Evolutionary conservation across 2,888 invertebrate species (phyloP).

Genomic region (Conops quadrifasciatus): DNA sequence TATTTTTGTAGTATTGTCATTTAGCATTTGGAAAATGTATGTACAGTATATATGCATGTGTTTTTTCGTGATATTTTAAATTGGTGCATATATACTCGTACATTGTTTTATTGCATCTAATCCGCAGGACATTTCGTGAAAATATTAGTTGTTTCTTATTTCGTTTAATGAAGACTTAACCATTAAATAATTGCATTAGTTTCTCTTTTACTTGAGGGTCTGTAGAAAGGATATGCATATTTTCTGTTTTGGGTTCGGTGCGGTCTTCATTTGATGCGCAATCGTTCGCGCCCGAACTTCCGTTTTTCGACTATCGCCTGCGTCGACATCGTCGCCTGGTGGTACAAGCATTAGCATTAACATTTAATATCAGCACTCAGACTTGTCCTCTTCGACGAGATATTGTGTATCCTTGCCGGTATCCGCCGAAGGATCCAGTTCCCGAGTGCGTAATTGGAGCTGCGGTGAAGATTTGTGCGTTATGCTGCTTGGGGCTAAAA

Average conservation of each 20-base stretch:
- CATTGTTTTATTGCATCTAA: constrained; percentile 26
- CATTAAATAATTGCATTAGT: constrained; percentile 15
- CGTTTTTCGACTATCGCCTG: too few relatives aligned
- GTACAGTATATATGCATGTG: constrained; percentile 23
- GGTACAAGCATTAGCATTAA: constrained; percentile 33
- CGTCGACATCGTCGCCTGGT: neutral
- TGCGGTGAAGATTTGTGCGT: constrained; percentile 81
- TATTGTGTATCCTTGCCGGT: constrained; percentile 92
- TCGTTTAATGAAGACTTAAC: constrained; percentile 14
- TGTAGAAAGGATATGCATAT: constrained; percentile 30
- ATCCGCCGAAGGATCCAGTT: constrained; percentile 84
- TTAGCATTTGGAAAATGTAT: constrained; percentile 56
- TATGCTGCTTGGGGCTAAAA: constrained; percentile 82
- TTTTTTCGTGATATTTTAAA: neutral
- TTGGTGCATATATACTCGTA: neutral
- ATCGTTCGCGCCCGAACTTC: too few relatives aligned
- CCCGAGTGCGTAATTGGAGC: constrained; percentile 77
- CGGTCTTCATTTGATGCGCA: neutral
- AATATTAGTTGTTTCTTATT: neutral
- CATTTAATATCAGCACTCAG: constrained; percentile 66
- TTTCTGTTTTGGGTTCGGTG: constrained; percentile 12
- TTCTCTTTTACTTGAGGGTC: constrained; percentile 10
- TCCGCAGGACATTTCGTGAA: constrained; percentile 12
- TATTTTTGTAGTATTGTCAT: constrained; percentile 52
- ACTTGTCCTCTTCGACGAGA: constrained; percentile 88